Evolutionary conservation across 2,113 vertebrate species (phyloP).

Genomic region (Bubo bubo): DNA sequence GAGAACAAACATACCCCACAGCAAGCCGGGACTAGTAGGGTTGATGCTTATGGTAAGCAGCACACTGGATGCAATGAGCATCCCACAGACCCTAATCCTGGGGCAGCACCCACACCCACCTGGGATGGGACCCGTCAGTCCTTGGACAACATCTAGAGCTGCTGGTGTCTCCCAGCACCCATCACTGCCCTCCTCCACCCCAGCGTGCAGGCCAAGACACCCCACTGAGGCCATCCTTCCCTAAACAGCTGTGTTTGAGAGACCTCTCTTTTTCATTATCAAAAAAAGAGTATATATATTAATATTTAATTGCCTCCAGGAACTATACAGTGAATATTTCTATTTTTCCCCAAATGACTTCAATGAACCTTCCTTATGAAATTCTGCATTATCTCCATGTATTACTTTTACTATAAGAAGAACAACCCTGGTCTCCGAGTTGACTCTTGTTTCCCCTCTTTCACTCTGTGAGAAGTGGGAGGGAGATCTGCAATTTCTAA

Average conservation of each 20-base stretch:
- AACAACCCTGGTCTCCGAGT: neutral
- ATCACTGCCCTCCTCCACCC: neutral
- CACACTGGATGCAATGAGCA: neutral
- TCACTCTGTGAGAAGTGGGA: neutral
- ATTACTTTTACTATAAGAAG: neutral
- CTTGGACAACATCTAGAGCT: fast-evolving
- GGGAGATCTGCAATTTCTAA: neutral
- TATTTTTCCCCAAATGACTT: neutral
- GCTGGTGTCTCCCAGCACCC: neutral
- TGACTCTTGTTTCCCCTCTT: neutral
- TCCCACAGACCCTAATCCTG: neutral
- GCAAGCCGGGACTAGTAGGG: neutral
- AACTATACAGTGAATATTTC: neutral
- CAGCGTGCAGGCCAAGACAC: fast-evolving
- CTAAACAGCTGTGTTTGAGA: neutral
- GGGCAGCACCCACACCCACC: neutral
- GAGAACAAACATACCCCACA: neutral
- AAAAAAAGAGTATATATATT: neutral
- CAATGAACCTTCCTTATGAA: neutral
- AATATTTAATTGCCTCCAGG: neutral
- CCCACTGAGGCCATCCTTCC: neutral
- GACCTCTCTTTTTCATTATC: neutral
- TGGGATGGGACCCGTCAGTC: fast-evolving
- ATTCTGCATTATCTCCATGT: neutral
- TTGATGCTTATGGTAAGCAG: neutral